Percentiles rank a stretch among this genome's conserved stretches.
phyloP scores from a whole-genome alignment of 2,888 invertebrate genomes.

The Platycnemis pennipes region DNA sequence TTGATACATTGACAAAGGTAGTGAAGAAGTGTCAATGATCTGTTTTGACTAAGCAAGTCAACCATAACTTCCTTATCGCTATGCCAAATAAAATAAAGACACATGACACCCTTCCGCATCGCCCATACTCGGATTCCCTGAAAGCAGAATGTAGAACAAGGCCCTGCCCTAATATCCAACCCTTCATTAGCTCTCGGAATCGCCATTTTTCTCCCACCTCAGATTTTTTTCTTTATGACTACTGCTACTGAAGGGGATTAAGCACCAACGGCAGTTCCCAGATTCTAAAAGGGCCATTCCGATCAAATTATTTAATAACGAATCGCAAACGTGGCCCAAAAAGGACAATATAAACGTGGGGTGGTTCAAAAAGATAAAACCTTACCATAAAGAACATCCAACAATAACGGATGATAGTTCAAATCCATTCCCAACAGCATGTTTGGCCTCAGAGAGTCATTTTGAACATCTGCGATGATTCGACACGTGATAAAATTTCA shows the following conservation, averaged over 20 bases:
- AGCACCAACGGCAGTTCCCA: background rate
- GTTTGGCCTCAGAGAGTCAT: background rate
- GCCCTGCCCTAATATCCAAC: background rate
- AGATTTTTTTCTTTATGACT: background rate
- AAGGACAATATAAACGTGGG: background rate
- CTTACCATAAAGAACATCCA: background rate
- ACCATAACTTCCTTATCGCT: too few relatives aligned
- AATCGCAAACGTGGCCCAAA: background rate
- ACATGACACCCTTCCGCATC: too few relatives aligned
- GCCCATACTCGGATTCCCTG: background rate
- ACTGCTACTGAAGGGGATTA: background rate
- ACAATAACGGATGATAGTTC: background rate
- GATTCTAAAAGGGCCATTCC: background rate
- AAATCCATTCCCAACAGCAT: background rate
- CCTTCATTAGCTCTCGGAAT: background rate
- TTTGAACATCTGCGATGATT: background rate
- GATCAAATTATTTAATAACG: constrained; percentile 11
- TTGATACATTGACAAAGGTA: too few relatives aligned
- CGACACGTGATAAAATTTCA: background rate
- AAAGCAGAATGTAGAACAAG: background rate
- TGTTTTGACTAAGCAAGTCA: too few relatives aligned
- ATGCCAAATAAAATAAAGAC: too few relatives aligned
- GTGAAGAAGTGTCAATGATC: too few relatives aligned
- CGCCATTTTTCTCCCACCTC: background rate
- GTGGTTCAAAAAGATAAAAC: background rate